A percentile compares a stretch with the other conserved stretches of the same genome.
phyloP scores from a whole-genome alignment of 2,888 invertebrate species.

The Agapetus fuscipes region DNA sequence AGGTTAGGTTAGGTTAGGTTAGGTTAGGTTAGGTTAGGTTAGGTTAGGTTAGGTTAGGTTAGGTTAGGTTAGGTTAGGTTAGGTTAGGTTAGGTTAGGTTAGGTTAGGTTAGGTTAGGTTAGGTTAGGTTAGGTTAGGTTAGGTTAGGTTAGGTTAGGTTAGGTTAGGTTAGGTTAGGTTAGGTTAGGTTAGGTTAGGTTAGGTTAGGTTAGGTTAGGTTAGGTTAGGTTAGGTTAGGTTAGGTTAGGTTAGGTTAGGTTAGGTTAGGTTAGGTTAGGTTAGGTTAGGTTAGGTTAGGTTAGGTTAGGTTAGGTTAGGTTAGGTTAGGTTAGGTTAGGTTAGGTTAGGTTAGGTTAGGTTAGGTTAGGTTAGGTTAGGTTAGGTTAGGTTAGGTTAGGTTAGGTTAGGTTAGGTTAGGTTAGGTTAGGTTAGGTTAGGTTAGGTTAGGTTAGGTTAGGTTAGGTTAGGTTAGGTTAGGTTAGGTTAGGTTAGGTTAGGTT shows the following conservation, averaged over 20 bases:
- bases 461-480: constrained; percentile 18
- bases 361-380: constrained; percentile 22
- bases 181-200: constrained; percentile 20
- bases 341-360: constrained; percentile 22
- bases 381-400: constrained; percentile 22
- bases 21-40: constrained; percentile 15
- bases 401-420: constrained; percentile 22
- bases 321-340: constrained; percentile 23
- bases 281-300: constrained; percentile 13
- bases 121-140: constrained; percentile 26
- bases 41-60: constrained; percentile 25
- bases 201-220: constrained; percentile 19
- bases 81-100: constrained; percentile 28
- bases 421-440: constrained; percentile 22
- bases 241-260: constrained; percentile 17
- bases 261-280: constrained; percentile 16
- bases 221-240: constrained; percentile 21
- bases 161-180: constrained; percentile 18
- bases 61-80: constrained; percentile 25
- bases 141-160: constrained; percentile 24
- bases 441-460: constrained; percentile 18
- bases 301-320: constrained; percentile 21
- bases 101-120: constrained; percentile 28
- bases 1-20: constrained; percentile 6
- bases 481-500: constrained; percentile 19